Evolutionary conservation across 2,888 invertebrate genomes (phyloP), one percentile per base, ranked within the genome.

Genomic region (Psylliodes chrysocephalus): DNA sequence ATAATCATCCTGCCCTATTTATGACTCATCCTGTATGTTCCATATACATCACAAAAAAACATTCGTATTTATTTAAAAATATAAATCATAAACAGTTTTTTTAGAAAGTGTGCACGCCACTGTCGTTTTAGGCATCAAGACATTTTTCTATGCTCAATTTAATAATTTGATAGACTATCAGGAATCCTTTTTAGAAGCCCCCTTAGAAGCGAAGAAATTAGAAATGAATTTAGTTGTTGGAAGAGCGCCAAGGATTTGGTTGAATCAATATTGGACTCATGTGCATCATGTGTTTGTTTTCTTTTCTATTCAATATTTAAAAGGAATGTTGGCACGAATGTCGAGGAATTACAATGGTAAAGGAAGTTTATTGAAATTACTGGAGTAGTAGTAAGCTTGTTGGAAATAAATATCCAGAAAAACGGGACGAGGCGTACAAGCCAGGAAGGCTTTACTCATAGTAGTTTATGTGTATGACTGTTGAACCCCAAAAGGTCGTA

Each of bases 231-330:
- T 40, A 38, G 38, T 49, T 12, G 12, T 55, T 59, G 59, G 59
- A 59, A 30, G 3, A 15, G 22, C 12, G 59, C 59, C 59, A 59
- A 44, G 44, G 47, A 47, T 47, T 40, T 22, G 49, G 14, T 49
- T n/a, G 59, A 59, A 59, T 59, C 59, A 51, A 40, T 59, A 59
- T 59, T 40, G 59, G 33, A 35, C 40, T 59, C 59, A 59, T 51
- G 38, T 49, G 57, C 28, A 18, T 51, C 49, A 18, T 51, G 40
- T 42, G 46, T 40, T 59, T 55, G 44, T 44, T 55, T 55, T 55
- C 46, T 46, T 59, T 33, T 28, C 28, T 6, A 18, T 22, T 59
- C 28, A 51, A 59, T 35, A 40, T 59, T 59, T 40, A 59, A 40
- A 49, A 59, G 49, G 49, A 57, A 49, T 57, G 35, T 51, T 59